phyloP scores from a whole-genome alignment of 2,888 invertebrate genomes.

The Phyllotreta striolata region DNA sequence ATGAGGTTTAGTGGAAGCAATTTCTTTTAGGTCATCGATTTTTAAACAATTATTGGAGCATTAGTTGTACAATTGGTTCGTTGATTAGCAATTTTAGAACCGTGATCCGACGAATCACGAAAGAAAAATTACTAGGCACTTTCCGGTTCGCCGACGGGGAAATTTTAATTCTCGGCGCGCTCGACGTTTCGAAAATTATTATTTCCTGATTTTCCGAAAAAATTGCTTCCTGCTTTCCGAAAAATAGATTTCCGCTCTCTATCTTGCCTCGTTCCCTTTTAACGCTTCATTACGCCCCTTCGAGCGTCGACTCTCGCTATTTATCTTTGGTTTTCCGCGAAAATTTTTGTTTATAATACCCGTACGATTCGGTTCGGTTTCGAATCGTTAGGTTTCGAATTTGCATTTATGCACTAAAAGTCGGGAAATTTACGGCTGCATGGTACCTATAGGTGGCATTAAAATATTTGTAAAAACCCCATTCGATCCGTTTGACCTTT shows the following conservation, averaged over 20 bases:
- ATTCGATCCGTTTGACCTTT: too few species aligned
- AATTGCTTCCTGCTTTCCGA: constrained; percentile 16
- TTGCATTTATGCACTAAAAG: too few species aligned
- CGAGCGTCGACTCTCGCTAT: constrained; percentile 1
- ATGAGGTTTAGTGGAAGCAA: too few species aligned
- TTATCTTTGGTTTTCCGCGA: constrained; percentile 11
- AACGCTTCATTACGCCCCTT: constrained; percentile 14
- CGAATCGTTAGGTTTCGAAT: too few species aligned
- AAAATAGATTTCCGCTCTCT: constrained; percentile 16
- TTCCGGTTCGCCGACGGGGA: constrained; percentile 2
- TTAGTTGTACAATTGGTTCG: too few species aligned
- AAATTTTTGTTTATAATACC: constrained; percentile 3
- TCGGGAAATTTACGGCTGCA: too few species aligned
- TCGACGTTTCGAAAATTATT: constrained; percentile 7
- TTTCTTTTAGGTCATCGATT: too few species aligned
- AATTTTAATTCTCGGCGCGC: constrained; percentile 11
- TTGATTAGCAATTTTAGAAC: too few species aligned
- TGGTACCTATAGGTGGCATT: too few species aligned
- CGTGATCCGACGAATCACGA: neutral
- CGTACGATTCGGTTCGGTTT: too few species aligned
- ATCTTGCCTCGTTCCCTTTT: constrained; percentile 15
- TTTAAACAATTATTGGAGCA: too few species aligned
- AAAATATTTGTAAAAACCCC: too few species aligned
- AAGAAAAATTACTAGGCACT: constrained; percentile 5
- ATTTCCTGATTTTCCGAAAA: constrained; percentile 10